Evolutionary conservation across 2,888 invertebrate genomes (phyloP), one percentile per base, ranked within the genome.

Genomic region (Keiferia lycopersicella): DNA sequence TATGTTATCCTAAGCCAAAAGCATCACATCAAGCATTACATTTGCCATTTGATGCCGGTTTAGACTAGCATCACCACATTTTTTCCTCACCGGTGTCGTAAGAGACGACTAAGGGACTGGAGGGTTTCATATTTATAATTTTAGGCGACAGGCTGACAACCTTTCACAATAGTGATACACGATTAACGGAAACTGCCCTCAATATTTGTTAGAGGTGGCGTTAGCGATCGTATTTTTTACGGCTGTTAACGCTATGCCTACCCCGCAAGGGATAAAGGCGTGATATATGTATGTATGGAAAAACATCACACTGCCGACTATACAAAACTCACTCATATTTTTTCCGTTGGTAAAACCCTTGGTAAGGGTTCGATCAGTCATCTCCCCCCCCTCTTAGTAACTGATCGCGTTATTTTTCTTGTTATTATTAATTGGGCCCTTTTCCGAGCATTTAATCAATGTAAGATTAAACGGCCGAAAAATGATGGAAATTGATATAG

Each of bases 331-430:
- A 6, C 26, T 26, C 6, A 26, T 26, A 26, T 26, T 26, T 26
- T 26, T 26, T 26, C 26, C 26, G 1, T 6, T 14, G 1, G 22
- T 2, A 34, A 10, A n/a, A 56, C 48, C 62, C 58, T 14, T 65
- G 30, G 67, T 67, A 66, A 41, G 22, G 38, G 65, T 26, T 22
- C 63, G 61, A 70, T 71, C 72, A 65, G 69, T 75, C 72, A 73
- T 71, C 51, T 50, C 57, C 65, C 38, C 65, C 38, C 48, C 34
- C 51, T 68, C 57, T 58, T 18, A n/a, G 60, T 76, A 73, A 76
- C 72, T 69, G 74, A 74, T 76, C 67, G 64, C 66, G 71, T 69
- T 72, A 74, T 74, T 71, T 74, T 76, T 74, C 71, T 69, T 66
- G 65, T 65, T 69, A 64, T 72, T 71, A 73, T 71, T 73, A 73